phyloP scores from a whole-genome alignment of 2,888 invertebrate genomes.

The Hydrotaea cyrtoneurina region DNA sequence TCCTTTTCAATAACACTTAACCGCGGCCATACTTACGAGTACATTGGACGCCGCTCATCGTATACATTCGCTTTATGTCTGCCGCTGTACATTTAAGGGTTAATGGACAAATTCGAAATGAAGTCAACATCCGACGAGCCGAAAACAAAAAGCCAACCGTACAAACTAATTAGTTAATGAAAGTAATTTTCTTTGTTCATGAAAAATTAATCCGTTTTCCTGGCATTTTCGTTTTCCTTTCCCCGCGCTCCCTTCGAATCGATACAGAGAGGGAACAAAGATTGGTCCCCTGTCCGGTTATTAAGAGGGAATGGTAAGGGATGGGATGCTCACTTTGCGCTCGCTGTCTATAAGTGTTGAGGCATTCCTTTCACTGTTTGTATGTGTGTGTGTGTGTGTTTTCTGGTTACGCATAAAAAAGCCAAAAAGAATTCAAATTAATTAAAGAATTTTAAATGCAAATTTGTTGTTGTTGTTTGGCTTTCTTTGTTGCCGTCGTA shows the following conservation, averaged over 20 bases:
- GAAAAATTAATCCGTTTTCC: constrained; percentile 62
- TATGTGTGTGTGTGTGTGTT: background rate
- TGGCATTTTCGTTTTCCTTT: constrained; percentile 18
- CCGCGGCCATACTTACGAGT: no score
- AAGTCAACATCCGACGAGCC: background rate
- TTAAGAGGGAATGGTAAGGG: background rate
- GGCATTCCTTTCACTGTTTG: background rate
- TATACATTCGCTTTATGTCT: background rate
- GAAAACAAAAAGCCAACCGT: constrained; percentile 37
- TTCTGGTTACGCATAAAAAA: constrained; percentile 13
- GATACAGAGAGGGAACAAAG: background rate
- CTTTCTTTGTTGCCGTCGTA: background rate
- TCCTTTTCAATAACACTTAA: no score
- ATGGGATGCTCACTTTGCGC: background rate
- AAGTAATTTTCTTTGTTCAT: constrained; percentile 67
- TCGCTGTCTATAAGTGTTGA: constrained; percentile 5
- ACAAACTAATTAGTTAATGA: constrained; percentile 69
- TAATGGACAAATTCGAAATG: constrained; percentile 25
- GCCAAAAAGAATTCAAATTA: constrained; percentile 52
- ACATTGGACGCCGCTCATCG: no score
- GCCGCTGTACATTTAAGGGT: constrained; percentile 25
- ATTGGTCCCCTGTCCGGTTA: background rate
- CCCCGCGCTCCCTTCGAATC: background rate
- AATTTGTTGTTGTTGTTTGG: constrained; percentile 35
- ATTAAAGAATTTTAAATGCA: constrained; percentile 58